Evolutionary conservation across 35 echinoderm and acorn worm genomes (phyloP).

Genomic region (Stichopus chloronotus): DNA sequence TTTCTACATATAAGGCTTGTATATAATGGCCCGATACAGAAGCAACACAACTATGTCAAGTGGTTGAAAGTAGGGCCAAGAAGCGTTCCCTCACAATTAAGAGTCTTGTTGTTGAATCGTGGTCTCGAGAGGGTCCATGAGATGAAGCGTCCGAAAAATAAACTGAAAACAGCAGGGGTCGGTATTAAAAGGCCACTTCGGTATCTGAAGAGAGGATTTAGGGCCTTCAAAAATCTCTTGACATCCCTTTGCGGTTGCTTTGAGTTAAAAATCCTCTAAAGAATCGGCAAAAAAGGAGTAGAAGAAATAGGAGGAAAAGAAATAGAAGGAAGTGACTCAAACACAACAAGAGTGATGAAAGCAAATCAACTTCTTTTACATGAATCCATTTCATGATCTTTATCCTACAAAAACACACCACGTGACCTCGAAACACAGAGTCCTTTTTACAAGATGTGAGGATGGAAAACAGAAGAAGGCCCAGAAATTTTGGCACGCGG

Average conservation of each 20-base stretch:
- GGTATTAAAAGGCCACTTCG: constrained; percentile 2
- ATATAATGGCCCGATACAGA: background rate
- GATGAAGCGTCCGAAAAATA: background rate
- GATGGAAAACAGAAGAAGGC: too few species aligned
- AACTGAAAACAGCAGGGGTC: constrained; percentile 24
- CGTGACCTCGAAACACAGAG: background rate
- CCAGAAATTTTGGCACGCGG: too few species aligned
- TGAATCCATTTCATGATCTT: background rate
- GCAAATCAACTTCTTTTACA: background rate
- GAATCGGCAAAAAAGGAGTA: background rate
- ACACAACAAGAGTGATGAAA: background rate
- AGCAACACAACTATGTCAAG: constrained; percentile 21
- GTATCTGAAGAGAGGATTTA: background rate
- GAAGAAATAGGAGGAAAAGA: background rate
- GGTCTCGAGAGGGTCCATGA: constrained; percentile 19
- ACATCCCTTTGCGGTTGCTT: constrained; percentile 38
- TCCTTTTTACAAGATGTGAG: background rate
- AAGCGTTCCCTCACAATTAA: constrained; percentile 29
- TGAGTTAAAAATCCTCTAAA: background rate
- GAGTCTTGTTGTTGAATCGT: background rate
- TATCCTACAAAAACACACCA: background rate
- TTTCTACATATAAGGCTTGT: background rate
- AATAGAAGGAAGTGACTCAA: background rate
- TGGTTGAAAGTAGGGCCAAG: constrained; percentile 11
- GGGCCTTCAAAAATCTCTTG: constrained; percentile 32